phyloP scores from a whole-genome alignment of 2,113 vertebrate genomes.

The Zonotrichia leucophrys region DNA sequence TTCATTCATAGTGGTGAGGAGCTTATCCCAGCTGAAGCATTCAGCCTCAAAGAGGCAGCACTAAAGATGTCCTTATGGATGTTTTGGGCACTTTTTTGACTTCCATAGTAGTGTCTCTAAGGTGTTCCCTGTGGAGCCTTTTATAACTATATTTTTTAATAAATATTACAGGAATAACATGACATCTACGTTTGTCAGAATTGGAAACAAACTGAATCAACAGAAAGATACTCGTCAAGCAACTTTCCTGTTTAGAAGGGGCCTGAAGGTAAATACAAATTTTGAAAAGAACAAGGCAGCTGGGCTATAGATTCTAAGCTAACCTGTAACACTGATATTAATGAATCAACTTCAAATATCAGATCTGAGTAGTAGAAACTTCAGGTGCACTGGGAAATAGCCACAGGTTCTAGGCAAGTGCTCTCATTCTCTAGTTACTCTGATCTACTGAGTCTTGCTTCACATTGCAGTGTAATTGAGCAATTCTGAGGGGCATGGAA shows the following conservation, averaged over 20 bases:
- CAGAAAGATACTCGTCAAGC: constrained; percentile 91
- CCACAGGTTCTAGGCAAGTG: not conserved
- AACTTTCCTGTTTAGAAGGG: constrained; percentile 91
- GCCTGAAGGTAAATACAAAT: constrained; percentile 83
- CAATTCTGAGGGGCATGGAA: not conserved
- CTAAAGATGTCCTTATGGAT: not conserved
- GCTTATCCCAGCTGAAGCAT: not conserved
- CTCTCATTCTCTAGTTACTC: not conserved
- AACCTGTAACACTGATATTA: not conserved
- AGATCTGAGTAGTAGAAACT: not conserved
- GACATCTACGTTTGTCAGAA: constrained; percentile 71
- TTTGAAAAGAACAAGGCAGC: not conserved
- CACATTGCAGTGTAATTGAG: not conserved
- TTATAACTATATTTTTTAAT: not conserved
- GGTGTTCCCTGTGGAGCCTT: not conserved
- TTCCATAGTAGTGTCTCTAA: not conserved
- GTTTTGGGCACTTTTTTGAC: not conserved
- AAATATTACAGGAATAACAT: constrained; percentile 72
- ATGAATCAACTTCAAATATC: not conserved
- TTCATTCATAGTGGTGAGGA: not conserved
- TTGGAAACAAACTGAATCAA: constrained; percentile 78
- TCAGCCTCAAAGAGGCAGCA: not conserved
- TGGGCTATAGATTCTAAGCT: not conserved
- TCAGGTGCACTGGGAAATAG: not conserved
- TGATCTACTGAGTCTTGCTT: not conserved